phyloP scores from a whole-genome alignment of 2,797 vertebrate species.

The Cephalopachus bancanus region DNA sequence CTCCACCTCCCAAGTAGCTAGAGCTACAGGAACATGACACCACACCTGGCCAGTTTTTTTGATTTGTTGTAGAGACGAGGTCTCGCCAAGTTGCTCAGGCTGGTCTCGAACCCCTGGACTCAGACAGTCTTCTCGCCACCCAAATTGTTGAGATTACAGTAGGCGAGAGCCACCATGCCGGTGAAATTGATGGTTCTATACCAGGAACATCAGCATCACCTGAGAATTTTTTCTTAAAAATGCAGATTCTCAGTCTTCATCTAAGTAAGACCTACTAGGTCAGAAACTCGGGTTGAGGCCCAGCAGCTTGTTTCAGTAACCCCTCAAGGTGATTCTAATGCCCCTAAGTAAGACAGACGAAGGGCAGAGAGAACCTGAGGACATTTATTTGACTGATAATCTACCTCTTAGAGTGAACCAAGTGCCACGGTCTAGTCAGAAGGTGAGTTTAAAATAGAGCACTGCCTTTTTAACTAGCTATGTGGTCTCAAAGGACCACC shows the following conservation, averaged over 20 bases:
- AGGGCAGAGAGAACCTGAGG: neutral
- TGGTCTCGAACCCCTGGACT: too few relatives aligned
- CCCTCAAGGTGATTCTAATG: neutral
- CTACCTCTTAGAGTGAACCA: neutral
- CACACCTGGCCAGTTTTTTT: too few relatives aligned
- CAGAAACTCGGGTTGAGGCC: neutral
- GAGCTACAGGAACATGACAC: too few relatives aligned
- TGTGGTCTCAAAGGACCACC: neutral
- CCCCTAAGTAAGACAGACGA: neutral
- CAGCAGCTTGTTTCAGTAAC: neutral
- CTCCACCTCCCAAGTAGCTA: too few relatives aligned
- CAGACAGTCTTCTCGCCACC: too few relatives aligned
- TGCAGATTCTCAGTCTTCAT: neutral
- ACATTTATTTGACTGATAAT: constrained; percentile 28
- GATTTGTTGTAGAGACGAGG: too few relatives aligned
- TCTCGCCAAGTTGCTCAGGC: too few relatives aligned
- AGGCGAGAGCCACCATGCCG: too few relatives aligned
- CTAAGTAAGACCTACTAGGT: neutral
- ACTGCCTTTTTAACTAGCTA: neutral
- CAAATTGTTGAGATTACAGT: too few relatives aligned
- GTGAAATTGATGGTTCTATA: neutral
- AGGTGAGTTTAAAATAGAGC: neutral
- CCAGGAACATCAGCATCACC: neutral
- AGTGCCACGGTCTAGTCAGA: neutral
- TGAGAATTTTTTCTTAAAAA: neutral